Percentiles rank a stretch among this genome's conserved stretches.
These are phyloP conservation scores for Strongylocentrotus purpuratus DNA, from an alignment of 35 echinoderm and acorn worm genomes.

Conservation along the genomic window DNA sequence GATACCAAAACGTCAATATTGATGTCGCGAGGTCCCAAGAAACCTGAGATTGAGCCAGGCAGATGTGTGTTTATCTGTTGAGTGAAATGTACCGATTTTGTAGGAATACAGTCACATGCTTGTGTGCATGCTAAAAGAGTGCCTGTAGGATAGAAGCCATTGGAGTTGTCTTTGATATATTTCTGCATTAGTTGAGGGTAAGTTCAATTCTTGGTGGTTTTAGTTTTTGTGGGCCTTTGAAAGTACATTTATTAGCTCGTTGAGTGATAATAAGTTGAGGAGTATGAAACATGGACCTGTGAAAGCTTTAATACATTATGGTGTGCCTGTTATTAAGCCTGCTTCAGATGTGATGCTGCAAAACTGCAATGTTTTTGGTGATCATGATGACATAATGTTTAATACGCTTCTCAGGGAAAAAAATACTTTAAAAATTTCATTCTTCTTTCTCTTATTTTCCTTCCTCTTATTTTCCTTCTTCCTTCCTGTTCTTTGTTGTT, in stretches of 20 bases:
- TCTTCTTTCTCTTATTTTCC: no score
- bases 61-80: conserved; percentile 11
- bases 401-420: no score
- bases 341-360: no score
- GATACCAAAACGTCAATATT: background rate
- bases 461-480: background rate
- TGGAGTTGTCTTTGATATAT: background rate
- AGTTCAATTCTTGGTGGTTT: background rate
- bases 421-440: no score
- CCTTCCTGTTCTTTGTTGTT: background rate
- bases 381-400: no score
- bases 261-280: no score
- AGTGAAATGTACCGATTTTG: background rate
- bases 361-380: no score
- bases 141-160: background rate
- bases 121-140: background rate
- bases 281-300: no score
- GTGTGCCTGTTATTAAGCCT: no score
- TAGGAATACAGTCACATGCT: background rate
- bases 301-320: no score
- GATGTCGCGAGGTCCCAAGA: background rate
- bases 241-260: no score
- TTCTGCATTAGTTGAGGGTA: background rate
- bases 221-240: background rate
- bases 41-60: background rate